Percentiles rank a stretch among this genome's conserved stretches.
These are phyloP conservation scores for Argyrosomus regius DNA, from an alignment of 2,797 vertebrate species.

Conservation along the genomic window DNA sequence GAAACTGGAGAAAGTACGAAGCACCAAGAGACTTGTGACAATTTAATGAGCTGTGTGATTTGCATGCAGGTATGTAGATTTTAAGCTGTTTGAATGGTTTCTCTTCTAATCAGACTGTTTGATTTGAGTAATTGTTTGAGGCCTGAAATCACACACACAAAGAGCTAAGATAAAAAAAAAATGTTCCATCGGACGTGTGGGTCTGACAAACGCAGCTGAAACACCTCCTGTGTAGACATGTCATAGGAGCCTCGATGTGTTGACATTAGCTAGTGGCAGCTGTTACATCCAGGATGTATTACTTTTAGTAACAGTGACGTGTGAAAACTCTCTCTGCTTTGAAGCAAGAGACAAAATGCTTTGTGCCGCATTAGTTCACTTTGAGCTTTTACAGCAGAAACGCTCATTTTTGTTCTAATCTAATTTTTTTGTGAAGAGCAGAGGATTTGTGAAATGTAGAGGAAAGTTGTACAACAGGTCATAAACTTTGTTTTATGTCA, in stretches of 20 bases:
- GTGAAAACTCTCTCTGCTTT: not conserved
- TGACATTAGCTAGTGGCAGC: not conserved
- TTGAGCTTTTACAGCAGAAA: not conserved
- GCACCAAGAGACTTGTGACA: not conserved
- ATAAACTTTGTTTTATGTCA: not conserved
- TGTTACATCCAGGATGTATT: not conserved
- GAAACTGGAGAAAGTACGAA: not conserved
- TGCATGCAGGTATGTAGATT: not conserved
- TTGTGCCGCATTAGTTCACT: not conserved
- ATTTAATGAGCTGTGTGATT: slow-evolving; percentile 7
- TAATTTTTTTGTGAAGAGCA: not conserved
- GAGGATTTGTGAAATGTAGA: not conserved
- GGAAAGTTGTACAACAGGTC: not conserved
- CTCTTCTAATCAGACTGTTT: too few species aligned
- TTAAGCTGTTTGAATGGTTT: not conserved
- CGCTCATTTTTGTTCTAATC: fast-evolving
- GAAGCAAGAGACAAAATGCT: not conserved
- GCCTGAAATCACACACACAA: not conserved
- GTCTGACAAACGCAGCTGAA: too few species aligned
- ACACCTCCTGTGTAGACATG: too few species aligned
- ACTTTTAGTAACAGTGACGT: not conserved
- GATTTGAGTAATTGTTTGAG: not conserved
- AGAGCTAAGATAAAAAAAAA: not conserved
- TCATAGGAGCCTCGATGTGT: not conserved
- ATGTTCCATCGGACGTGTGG: not conserved